Evolutionary conservation across 92 coral and sea anemone species (phyloP), one percentile per base, ranked within the genome.

Genomic region (Galaxea fascicularis): DNA sequence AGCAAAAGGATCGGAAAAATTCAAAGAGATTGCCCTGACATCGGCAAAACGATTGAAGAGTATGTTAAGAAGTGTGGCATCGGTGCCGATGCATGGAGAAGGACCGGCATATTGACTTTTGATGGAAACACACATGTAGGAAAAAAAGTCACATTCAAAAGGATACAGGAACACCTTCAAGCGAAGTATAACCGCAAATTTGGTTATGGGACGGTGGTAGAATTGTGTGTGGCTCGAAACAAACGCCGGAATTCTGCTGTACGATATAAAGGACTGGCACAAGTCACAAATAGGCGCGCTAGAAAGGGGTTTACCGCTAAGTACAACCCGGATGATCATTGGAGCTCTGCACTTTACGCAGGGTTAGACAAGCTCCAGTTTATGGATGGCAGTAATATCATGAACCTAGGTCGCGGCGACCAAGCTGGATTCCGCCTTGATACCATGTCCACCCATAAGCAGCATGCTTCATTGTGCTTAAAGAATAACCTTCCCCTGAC

Each of bases 341-440:
- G 93, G 95, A 92, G 95, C 28, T 70, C 87, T 73, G 89, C 93
- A 11, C 52, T 91, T 4, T 91, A 92, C 78, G 74, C 91, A 18
- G 62, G 73, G 14, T 70, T 92, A 0, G 84, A 92, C 62, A 63
- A n/a, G 58, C 51, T 89, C 21, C 93, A 89, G 65, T 72, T 70
- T 24, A 58, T 28, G 65, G 80, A 92, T 78, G 93, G 95, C 17
- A 49, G n/a, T 17, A 81, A 83, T 11, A 71, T 87, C 30, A 51
- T 89, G 39, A 93, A 87, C 79, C 27, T 90, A 25, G 93, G 93
- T 16, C 80, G 93, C 53, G 96, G 90, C 26, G 93, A 90, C 22
- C 93, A 89, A 54, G 93, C 95, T 18, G 93, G 95, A 8, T 89
- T 93, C 75, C 54, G 92, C 0, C 44, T 92, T 9, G 91, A 89